Base-by-base conservation (phyloP, 1,140 invertebrate genomes). In the Hyles euphorbiae region DNA sequence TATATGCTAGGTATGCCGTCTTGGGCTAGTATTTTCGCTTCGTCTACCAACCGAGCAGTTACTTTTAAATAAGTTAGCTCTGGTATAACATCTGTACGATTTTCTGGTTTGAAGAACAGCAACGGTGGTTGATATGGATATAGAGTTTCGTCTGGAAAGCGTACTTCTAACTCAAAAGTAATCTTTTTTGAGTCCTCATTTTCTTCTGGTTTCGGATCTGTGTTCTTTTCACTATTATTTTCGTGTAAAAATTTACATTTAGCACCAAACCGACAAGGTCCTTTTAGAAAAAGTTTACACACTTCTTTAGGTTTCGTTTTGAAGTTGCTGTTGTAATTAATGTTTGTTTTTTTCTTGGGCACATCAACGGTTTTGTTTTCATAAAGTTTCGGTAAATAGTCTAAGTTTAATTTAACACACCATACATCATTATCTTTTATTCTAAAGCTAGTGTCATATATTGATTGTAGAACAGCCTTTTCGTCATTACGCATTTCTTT, bases 171-270 rank as follows among this genome's bases (percentile, higher is more conserved):
- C 67, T 91, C 90, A 83, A 93, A 94, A 60, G 76, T 66, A 61
- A 85, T 81, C 36, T 40, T 71, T 87, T 84, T 60, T 74, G 71
- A 52, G 67, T 60, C 8, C 72, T 65, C 53, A 54, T 4, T 46
- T 22, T 64, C 51, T 10, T 62, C 55, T 55, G 56, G 53, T 36
- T 2, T 60, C 32, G 64, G 40, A 40, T 56, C 53, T 8, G 57
- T 7, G 34, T 46, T 54, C 2, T 55, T 67, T 63, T 81, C 83
- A 61, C 74, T 82, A 57, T 89, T 86, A 51, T 80, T 76, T 74
- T 93, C 89, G 83, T 95, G 94, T n/a, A 91, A 90, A 89, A 93
- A 95, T 72, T 91, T 91, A 83, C 94, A 95, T 74, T 93, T 94
- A 56, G 87, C 82, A 32, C 92, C 93, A 87, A 90, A 95, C 74